Evolutionary conservation across 2,797 vertebrate species (phyloP), one percentile per base, ranked within the genome.

Genomic region (Danio choprae): DNA sequence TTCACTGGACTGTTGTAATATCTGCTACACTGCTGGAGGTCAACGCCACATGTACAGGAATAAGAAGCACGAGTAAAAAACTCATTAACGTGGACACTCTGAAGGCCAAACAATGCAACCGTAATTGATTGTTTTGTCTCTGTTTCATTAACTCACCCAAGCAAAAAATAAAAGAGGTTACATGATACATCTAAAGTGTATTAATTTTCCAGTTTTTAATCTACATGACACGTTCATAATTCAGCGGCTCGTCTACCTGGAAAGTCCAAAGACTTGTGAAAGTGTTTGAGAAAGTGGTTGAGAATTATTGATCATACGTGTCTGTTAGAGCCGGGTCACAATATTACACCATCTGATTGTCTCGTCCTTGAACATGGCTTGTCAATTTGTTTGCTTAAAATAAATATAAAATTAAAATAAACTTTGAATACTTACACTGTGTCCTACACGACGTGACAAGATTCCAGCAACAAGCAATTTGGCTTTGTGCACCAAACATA

Each of bases 121-220:
- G 59, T 70, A 63, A 75, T 63, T 59, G 59, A 82, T 76, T 81
- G 29, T 80, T 73, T 72, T 55, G 74, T 63, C 69, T 59, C 12
- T 15, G 16, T 62, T 84, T 76, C 71, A 78, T 77, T 77, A 58
- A 51, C 68, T 36, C 41, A 36, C 50, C 4, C 13, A n/a, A 15
- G 11, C 11, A 20, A 22, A 67, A 43, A n/a, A 4, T 3, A 8
- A 29, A 22, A 15, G 43, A 73, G 53, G 62, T 71, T 63, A 46
- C 56, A 69, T 38, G 36, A 76, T 13, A 51, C 48, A 5, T 75
- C 50, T 78, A 44, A 40, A 79, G 44, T 70, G 51, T 36, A 48
- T 71, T 44, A 12, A 79, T 81, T 60, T 74, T 77, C 48, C 40
- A 38, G 20, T 70, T 81, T 81, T 79, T 79, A 84, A 74, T 79